Evolutionary conservation across 2,888 invertebrate species (phyloP), one percentile per base, ranked within the genome.

Genomic region (Agrochola macilenta): DNA sequence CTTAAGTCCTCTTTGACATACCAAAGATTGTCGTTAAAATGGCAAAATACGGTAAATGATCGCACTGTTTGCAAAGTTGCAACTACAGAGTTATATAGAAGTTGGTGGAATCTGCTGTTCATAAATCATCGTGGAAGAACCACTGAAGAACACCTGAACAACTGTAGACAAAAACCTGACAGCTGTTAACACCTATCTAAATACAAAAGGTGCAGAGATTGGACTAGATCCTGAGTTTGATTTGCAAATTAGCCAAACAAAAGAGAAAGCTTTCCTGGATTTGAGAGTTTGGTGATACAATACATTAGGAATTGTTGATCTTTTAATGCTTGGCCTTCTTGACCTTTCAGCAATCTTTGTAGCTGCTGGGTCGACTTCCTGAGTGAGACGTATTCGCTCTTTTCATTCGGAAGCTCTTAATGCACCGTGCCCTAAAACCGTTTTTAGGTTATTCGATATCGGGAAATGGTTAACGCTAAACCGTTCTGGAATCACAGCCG

Each of bases 371-470:
- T 35, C 9, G 11, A 71, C 57, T 23, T n/a, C 46, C 46, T 14
- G 14, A 9, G 9, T 20, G 9, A 9, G 35, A 35, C 20, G n/a
- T 73, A 58, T 58, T n/a, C 23, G 35, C 43, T 35, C n/a, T 54
- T 26, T 35, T 9, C 11, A 64, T 64, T 63, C 20, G 49, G 3
- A 64, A 39, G n/a, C 30, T 43, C 8, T 35, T 17, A 54, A 46
- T 75, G 11, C 8, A 66, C 3, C 43, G 7, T 60, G 46, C 61
- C 26, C 26, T 81, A 43, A 81, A 81, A 82, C 8, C n/a, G 8
- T 61, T 61, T 65, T 3, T 26, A 81, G 43, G 43, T 75, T 81
- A 43, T 20, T 20, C 54, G 14, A 61, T 60, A 82, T 82, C 76
- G n/a, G 54, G 11, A 73, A 75, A 76, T 57, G n/a, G 66, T 54